Evolutionary conservation across 2,888 invertebrate species (phyloP).

Genomic region (Dugesia japonica): DNA sequence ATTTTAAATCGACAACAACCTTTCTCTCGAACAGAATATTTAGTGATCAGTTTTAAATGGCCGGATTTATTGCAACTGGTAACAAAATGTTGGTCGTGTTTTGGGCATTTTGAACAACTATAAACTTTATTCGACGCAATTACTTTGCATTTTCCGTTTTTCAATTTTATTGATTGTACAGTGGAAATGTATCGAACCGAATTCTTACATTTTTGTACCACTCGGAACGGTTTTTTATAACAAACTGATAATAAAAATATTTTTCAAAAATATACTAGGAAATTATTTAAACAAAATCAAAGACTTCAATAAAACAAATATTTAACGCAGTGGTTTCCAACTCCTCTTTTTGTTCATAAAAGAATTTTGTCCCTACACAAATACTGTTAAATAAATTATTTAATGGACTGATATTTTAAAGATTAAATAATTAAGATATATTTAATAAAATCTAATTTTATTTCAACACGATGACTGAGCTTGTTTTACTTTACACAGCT

Average conservation of each 20-base stretch:
- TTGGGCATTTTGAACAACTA: constrained; percentile 26
- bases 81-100: constrained; percentile 20
- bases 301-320: no score
- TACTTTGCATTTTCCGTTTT: constrained; percentile 21
- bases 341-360: no score
- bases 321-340: no score
- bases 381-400: no score
- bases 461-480: no score
- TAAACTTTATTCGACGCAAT: constrained; percentile 17
- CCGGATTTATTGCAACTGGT: constrained; percentile 25
- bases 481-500: no score
- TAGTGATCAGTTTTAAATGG: background rate
- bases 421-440: no score
- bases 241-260: background rate
- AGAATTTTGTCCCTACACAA: no score
- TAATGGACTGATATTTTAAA: no score
- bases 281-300: no score
- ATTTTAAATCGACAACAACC: constrained; percentile 1
- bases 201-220: constrained; percentile 29
- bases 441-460: no score
- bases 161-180: background rate
- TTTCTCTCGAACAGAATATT: constrained; percentile 25
- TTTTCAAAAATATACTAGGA: no score
- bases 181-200: constrained; percentile 23
- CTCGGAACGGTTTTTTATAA: background rate